Evolutionary conservation across 2,113 vertebrate species (phyloP).

Genomic region (Tamias sibiricus): DNA sequence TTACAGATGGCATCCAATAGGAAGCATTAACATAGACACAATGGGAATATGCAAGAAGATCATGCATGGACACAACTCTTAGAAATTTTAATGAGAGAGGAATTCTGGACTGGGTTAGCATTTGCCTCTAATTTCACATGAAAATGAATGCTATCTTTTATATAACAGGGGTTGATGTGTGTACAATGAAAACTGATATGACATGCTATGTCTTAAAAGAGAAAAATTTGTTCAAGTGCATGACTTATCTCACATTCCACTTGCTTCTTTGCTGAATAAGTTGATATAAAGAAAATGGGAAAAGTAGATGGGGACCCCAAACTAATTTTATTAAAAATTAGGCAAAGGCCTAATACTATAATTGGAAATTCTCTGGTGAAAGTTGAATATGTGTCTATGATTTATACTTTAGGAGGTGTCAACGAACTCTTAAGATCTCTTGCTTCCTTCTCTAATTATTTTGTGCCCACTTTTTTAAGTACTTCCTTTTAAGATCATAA

Average conservation of each 20-base stretch:
- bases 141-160: background rate
- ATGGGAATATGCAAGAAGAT: background rate
- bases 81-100: background rate
- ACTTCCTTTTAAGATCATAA: background rate
- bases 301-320: background rate
- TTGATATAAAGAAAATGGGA: background rate
- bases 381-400: background rate
- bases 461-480: background rate
- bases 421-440: background rate
- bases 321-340: background rate
- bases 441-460: background rate
- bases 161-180: background rate
- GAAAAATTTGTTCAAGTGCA: background rate
- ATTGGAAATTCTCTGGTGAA: background rate
- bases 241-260: background rate
- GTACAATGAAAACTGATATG: background rate
- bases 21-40: background rate
- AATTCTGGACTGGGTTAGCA: background rate
- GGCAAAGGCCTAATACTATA: background rate
- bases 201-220: background rate
- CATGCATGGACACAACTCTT: background rate
- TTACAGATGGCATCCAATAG: background rate
- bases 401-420: background rate
- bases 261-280: background rate
- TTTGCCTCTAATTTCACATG: background rate